phyloP scores from a whole-genome alignment of 2,113 vertebrate species.

The Anhinga anhinga region DNA sequence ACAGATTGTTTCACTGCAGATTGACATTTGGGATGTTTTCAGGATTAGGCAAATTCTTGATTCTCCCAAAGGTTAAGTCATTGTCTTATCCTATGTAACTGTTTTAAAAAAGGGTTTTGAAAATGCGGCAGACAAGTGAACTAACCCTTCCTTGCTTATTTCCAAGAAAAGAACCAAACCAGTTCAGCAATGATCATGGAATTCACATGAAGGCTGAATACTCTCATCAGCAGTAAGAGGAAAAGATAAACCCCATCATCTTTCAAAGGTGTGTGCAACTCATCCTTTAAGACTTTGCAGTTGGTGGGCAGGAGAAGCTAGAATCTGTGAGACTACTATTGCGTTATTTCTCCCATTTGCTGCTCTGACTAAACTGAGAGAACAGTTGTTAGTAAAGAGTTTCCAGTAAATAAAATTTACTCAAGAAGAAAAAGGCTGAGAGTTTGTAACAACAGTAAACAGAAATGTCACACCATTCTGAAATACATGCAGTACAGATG shows the following conservation, averaged over 20 bases:
- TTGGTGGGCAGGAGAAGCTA: not conserved
- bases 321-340: not conserved
- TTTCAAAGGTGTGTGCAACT: not conserved
- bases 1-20: not conserved
- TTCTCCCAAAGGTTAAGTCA: not conserved
- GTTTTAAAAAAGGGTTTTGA: not conserved
- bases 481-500: not conserved
- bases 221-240: not conserved
- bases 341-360: not conserved
- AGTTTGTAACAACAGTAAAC: not conserved
- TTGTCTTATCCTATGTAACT: fast-evolving
- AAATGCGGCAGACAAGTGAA: not conserved
- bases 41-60: not conserved
- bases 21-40: not conserved
- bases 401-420: not conserved
- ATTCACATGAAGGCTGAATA: not conserved
- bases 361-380: not conserved
- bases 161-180: not conserved
- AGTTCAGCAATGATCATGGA: fast-evolving
- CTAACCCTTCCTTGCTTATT: not conserved
- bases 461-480: not conserved
- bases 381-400: not conserved
- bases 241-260: not conserved
- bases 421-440: not conserved
- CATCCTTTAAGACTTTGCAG: not conserved